Evolutionary conservation across 2,888 invertebrate genomes (phyloP).

Genomic region (Calameuta idolon): DNA sequence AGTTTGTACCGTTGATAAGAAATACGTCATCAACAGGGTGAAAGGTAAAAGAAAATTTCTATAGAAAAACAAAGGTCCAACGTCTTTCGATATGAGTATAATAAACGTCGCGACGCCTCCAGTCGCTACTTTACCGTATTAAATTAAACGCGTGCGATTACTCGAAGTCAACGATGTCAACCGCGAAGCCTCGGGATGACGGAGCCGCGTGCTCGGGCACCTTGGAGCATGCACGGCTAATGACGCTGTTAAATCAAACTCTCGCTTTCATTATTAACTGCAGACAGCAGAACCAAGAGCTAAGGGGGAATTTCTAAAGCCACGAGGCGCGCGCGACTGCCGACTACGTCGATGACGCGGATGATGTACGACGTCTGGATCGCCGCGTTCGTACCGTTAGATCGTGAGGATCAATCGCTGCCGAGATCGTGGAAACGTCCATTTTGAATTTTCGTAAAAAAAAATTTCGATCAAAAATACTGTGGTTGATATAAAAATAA

Average conservation of each 20-base stretch:
- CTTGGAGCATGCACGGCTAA: slow-evolving; percentile 34
- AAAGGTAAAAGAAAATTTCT: background rate
- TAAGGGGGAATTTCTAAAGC: background rate
- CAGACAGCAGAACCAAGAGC: slow-evolving; percentile 42
- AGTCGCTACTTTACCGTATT: slow-evolving; percentile 30
- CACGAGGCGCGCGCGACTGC: background rate
- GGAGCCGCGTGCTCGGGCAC: slow-evolving; percentile 23
- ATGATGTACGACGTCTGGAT: background rate
- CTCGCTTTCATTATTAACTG: slow-evolving; percentile 47
- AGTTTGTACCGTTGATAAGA: background rate
- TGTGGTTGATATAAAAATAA: no score
- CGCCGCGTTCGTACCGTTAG: background rate
- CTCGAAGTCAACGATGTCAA: slow-evolving; percentile 37
- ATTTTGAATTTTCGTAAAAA: no score
- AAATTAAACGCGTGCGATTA: slow-evolving; percentile 54
- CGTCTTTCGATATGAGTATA: background rate
- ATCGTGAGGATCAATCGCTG: background rate
- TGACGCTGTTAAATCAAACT: slow-evolving; percentile 52
- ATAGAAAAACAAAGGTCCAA: background rate
- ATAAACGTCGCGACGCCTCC: background rate
- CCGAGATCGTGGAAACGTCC: background rate
- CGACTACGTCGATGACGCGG: background rate
- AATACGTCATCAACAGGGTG: background rate
- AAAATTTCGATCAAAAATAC: no score
- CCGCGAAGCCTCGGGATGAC: slow-evolving; percentile 32